Percentiles rank a stretch among this genome's conserved stretches.
phyloP scores from a whole-genome alignment of 2,113 vertebrate genomes.

The Sylvia atricapilla region DNA sequence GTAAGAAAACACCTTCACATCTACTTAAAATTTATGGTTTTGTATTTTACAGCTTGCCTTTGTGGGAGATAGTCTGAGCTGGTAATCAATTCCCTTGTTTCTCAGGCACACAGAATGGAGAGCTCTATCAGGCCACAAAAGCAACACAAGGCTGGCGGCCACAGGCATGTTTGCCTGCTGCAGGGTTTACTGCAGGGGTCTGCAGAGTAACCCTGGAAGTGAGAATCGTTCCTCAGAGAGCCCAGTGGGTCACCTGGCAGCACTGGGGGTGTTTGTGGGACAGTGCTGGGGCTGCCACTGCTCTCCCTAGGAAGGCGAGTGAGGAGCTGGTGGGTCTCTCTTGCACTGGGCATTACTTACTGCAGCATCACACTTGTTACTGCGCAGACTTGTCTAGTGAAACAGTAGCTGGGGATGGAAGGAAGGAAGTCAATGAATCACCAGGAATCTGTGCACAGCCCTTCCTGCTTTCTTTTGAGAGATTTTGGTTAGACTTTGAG shows the following conservation, averaged over 20 bases:
- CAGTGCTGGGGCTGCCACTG: neutral
- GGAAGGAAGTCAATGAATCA: slow-evolving; percentile 57
- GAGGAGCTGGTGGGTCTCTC: neutral
- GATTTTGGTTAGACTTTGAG: neutral
- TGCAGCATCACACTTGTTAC: rapidly evolving
- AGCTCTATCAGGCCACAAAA: neutral
- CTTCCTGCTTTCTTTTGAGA: slow-evolving; percentile 47
- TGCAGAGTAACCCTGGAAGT: neutral
- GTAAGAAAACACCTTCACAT: neutral
- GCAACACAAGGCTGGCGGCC: neutral
- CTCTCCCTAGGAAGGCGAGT: neutral
- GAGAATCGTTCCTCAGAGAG: neutral
- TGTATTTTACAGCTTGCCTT: neutral
- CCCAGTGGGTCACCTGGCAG: rapidly evolving
- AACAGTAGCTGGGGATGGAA: slow-evolving; percentile 1
- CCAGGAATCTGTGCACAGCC: neutral
- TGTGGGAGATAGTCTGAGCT: neutral
- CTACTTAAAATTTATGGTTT: neutral
- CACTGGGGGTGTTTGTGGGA: neutral
- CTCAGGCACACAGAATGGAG: neutral
- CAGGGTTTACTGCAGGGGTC: neutral
- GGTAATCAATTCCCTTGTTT: neutral
- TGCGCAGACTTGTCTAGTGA: neutral
- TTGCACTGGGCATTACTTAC: neutral
- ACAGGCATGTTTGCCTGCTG: neutral